Evolutionary conservation across 2,797 vertebrate genomes (phyloP), one percentile per base, ranked within the genome.

Genomic region (Cuniculus paca): DNA sequence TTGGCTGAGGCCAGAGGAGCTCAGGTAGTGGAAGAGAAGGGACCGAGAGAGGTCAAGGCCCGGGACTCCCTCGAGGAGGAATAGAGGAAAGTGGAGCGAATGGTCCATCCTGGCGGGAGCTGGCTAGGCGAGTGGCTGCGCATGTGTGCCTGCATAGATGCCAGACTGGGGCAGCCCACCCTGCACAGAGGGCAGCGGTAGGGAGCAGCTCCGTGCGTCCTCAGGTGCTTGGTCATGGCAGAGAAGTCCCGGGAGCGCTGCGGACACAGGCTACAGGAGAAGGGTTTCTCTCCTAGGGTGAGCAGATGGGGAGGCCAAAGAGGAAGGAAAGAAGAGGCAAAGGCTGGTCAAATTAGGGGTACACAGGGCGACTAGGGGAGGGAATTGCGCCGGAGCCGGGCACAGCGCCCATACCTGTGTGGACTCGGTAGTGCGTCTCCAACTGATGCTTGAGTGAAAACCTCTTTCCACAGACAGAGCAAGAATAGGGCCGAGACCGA

Each of bases 151-250:
- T 99, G 99, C 99, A 99, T 99, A 97, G 99, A 98, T 0, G 98
- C 99, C 97, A 99, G 98, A 98, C 99, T 99, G 97, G 98, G 98
- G 98, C 99, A 99, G 98, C 98, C 99, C 88, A 99, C 99, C 92
- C 97, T 91, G 97, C 99, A 99, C 74, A 99, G 97, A 1, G 99
- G 99, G 98, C 99, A 99, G 98, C 98, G 99, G 97, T 99, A 99
- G 28, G 99, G 99, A 0, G 98, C 97, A 0, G 99, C 99, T 4
- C 99, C 99, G 34, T 99, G 99, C 16, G 99, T 99, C 88, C 99
- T 98, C 96, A 99, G 99, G 98, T 99, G 99, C 97, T 99, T 99
- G 98, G 99, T 99, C 99, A 99, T 99, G 97, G 99, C 99, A 0
- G 99, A 99, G 98, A 99, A 99, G 98, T 99, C 99, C 77, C 99